These are phyloP conservation scores for Xiphydria camelus DNA, from an alignment of 2,888 invertebrate genomes.

Conservation along the genomic window DNA sequence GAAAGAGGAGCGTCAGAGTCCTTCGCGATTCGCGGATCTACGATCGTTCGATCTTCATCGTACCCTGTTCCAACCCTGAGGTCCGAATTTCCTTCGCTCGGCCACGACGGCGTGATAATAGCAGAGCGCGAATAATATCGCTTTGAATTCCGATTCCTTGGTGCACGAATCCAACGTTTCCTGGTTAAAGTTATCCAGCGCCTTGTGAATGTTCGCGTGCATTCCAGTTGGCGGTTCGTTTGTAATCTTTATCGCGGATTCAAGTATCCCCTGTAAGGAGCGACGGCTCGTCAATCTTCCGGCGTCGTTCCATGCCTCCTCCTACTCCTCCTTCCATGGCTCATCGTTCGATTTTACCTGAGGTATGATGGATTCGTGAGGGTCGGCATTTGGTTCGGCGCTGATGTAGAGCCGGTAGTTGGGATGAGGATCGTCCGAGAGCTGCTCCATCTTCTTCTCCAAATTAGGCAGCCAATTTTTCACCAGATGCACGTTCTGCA, in stretches of 20 bases:
- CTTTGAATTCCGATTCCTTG: slow-evolving; percentile 91
- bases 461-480: slow-evolving; percentile 84
- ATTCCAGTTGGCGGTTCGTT: slow-evolving; percentile 96
- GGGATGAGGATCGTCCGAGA: slow-evolving; percentile 62
- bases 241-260: slow-evolving; percentile 93
- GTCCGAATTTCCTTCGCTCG: slow-evolving; percentile 90
- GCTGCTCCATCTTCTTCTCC: slow-evolving; percentile 90
- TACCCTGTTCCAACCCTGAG: slow-evolving; percentile 88
- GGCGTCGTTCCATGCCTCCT: not conserved
- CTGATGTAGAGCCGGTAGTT: slow-evolving; percentile 74
- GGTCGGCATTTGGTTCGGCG: slow-evolving; percentile 80
- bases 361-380: slow-evolving; percentile 67
- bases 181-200: slow-evolving; percentile 89
- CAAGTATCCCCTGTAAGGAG: slow-evolving; percentile 80
- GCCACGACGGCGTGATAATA: slow-evolving; percentile 96
- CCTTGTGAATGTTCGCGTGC: slow-evolving; percentile 91
- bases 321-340: no score
- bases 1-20: not conserved
- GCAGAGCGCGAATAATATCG: slow-evolving; percentile 84
- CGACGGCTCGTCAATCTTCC: not conserved
- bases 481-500: slow-evolving; percentile 92
- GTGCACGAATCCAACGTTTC: slow-evolving; percentile 91
- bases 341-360: slow-evolving; percentile 47
- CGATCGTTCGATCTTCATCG: not conserved
- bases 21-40: no score